phyloP scores from a whole-genome alignment of 1,140 invertebrate genomes.

The Rhopalosiphum maidis region DNA sequence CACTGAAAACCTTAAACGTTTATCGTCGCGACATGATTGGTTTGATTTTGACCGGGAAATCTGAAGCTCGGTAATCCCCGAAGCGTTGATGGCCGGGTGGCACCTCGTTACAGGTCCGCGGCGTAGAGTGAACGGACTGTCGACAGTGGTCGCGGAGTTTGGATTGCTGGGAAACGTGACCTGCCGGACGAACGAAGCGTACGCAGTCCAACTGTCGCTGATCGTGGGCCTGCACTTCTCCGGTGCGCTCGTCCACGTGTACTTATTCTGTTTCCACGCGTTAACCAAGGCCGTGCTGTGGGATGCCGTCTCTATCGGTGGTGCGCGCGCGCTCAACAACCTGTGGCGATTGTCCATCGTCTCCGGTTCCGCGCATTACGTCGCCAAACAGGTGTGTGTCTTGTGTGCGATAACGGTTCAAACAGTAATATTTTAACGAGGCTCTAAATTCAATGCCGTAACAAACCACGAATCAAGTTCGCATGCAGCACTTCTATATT shows the following conservation, averaged over 20 bases:
- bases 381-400: constrained; percentile 28
- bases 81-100: not conserved
- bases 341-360: constrained; percentile 23
- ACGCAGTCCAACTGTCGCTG: not conserved
- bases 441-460: not conserved
- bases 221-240: constrained; percentile 9
- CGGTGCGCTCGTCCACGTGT: not conserved
- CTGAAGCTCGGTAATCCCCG: not conserved
- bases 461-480: not conserved
- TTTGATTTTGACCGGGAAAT: not conserved
- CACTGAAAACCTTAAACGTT: no score
- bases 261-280: constrained; percentile 4
- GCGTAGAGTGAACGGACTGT: not conserved
- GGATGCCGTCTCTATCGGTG: not conserved
- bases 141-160: not conserved
- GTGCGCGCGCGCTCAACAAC: not conserved
- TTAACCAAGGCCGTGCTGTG: not conserved
- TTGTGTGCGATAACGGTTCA: not conserved
- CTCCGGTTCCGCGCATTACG: constrained; percentile 18
- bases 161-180: not conserved
- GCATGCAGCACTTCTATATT: no score
- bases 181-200: not conserved
- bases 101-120: not conserved
- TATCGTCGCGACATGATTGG: not conserved
- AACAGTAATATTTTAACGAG: not conserved